A percentile compares a stretch with the other conserved stretches of the same genome.
phyloP scores from a whole-genome alignment of 2,888 invertebrate genomes.

The Dinocampus coccinellae region DNA sequence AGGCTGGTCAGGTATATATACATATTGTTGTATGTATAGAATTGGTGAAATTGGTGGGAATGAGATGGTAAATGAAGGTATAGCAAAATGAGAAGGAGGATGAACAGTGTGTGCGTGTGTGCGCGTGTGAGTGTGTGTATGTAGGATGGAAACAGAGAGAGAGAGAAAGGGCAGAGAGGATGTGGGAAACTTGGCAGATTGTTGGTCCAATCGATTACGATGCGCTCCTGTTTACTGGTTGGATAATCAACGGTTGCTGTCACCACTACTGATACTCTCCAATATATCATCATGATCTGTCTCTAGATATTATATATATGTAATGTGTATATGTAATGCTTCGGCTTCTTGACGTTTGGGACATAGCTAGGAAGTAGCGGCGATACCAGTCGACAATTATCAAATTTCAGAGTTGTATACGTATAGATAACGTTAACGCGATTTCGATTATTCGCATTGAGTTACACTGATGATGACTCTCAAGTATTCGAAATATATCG shows the following conservation, averaged over 20 bases:
- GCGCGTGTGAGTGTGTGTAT: too few relatives aligned
- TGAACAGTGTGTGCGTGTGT: too few relatives aligned
- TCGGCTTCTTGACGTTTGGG: conserved; percentile 23
- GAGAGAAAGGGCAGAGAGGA: conserved; percentile 37
- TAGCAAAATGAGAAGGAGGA: too few relatives aligned
- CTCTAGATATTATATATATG: conserved; percentile 38
- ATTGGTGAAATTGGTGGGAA: conserved; percentile 14
- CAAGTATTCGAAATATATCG: background rate
- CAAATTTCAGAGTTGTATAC: background rate
- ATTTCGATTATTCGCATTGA: background rate
- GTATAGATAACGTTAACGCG: background rate
- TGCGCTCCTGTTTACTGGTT: conserved; percentile 59
- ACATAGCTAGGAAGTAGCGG: background rate
- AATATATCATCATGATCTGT: conserved; percentile 40
- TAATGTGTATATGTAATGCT: background rate
- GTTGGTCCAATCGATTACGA: conserved; percentile 66
- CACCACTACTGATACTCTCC: conserved; percentile 51
- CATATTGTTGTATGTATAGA: background rate
- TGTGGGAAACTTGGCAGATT: conserved; percentile 53
- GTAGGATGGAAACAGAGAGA: conserved; percentile 30
- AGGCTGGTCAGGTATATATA: background rate
- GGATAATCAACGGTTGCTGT: conserved; percentile 61
- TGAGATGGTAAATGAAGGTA: too few relatives aligned
- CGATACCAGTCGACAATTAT: background rate
- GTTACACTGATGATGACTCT: background rate